Percentiles rank a stretch among this genome's conserved stretches.
Conservation (phyloP, 1,140 invertebrate genomes). For the Apis cerana region DNA sequence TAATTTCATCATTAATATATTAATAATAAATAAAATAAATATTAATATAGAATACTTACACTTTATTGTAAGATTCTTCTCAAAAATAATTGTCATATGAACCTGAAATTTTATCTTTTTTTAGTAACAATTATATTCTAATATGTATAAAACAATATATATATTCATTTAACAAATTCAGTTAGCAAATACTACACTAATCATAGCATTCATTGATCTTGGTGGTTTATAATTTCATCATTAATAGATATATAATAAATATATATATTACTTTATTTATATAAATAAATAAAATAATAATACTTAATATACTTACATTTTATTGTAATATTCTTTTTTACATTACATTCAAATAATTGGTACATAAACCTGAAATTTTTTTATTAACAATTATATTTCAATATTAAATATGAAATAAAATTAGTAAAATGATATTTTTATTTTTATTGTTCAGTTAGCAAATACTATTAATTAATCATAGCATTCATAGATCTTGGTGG, state of each 20-base stretch:
- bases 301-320: slow-evolving; percentile 1
- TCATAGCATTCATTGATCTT: slow-evolving; percentile 10
- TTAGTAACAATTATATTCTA: neutral
- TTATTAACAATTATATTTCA: neutral
- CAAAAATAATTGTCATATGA: neutral
- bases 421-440: too few species aligned
- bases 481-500: slow-evolving; percentile 62
- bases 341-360: neutral
- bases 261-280: too few species aligned
- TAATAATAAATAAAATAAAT: neutral
- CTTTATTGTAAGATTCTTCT: neutral
- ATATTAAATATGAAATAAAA: neutral
- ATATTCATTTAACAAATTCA: neutral
- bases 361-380: neutral
- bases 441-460: slow-evolving; percentile 53
- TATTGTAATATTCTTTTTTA: neutral
- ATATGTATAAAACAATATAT: neutral
- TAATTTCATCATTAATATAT: neutral
- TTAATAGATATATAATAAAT: neutral
- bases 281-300: neutral
- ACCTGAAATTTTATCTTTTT: slow-evolving; percentile 3
- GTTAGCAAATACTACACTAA: slow-evolving; percentile 53
- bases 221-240: neutral
- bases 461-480: slow-evolving; percentile 63
- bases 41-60: slow-evolving; percentile 2